phyloP scores from a whole-genome alignment of 2,113 vertebrate genomes.

The Podilymbus podiceps region DNA sequence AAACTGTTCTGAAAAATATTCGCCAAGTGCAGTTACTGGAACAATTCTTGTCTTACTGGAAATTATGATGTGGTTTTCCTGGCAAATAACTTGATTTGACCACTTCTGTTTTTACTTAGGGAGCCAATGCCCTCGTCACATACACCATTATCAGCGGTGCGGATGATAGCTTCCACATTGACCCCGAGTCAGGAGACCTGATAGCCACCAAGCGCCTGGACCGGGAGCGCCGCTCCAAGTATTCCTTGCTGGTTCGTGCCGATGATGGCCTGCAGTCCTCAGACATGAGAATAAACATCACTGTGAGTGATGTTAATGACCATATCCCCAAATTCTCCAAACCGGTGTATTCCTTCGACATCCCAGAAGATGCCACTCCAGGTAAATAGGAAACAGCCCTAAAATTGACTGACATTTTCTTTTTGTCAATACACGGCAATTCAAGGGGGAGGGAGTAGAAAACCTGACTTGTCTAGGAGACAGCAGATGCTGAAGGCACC shows the following conservation, averaged over 20 bases:
- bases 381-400: conserved; percentile 70
- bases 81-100: background rate
- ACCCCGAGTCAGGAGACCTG: conserved; percentile 93
- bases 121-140: conserved; percentile 93
- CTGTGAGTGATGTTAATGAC: conserved; percentile 92
- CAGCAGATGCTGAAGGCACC: background rate
- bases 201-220: conserved; percentile 90
- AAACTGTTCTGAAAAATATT: background rate
- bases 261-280: conserved; percentile 95
- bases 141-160: conserved; percentile 96
- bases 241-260: conserved; percentile 90
- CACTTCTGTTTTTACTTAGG: conserved; percentile 73
- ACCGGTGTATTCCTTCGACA: conserved; percentile 89
- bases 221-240: conserved; percentile 90
- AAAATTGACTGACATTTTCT: background rate
- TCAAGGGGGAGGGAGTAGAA: background rate
- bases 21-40: background rate
- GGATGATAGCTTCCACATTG: conserved; percentile 93
- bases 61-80: conserved; percentile 19
- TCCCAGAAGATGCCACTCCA: conserved; percentile 87
- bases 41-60: background rate
- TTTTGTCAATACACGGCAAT: background rate
- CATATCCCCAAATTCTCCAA: conserved; percentile 92
- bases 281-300: conserved; percentile 93
- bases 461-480: background rate